Evolutionary conservation across 2,113 vertebrate species (phyloP), one percentile per base, ranked within the genome.

Genomic region (Passer montanus): DNA sequence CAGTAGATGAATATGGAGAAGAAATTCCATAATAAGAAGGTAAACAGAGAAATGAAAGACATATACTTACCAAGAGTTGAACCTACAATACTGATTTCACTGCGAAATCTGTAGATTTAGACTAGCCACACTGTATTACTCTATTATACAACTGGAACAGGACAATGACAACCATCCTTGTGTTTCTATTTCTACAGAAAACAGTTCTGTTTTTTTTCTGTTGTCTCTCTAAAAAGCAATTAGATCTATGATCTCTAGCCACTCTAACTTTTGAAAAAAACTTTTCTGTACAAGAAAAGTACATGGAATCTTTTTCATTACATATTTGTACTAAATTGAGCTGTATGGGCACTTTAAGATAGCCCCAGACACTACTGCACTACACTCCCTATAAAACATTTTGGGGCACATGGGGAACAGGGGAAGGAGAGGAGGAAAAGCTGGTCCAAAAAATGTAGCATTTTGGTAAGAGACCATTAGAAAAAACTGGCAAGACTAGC

Each of bases 161-260:
- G 9, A 64, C 12, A 84, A 53, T 43, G 13, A 73, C 33, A 87
- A 74, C 12, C 11, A 73, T 23, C 30, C 10, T 19, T 7, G 4
- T 18, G 10, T 41, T 84, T 31, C 23, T 90, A 4, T 35, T 90
- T 95, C 52, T 44, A 74, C 16, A 66, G n/a, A 35, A 76, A 80
- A 68, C 3, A 31, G 8, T 23, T 53, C 5, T 3, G 2, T 0
- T 19, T 63, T 85, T 85, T 23, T 69, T 6, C 4, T 30, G 35
- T 24, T 55, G 11, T 23, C 11, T 86, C 26, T 44, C 13, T 33
- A 56, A 2, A 66, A 64, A 84, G 43, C 17, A 67, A 28, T 33
- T 60, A 66, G 15, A 77, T n/a, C 16, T 46, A 47, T 1, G 0
- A 66, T 53, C 19, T 63, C 28, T 16, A 89, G 20, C 6, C 47